Evolutionary conservation across 2,113 vertebrate species (phyloP).

Genomic region (Brachirus orientalis): DNA sequence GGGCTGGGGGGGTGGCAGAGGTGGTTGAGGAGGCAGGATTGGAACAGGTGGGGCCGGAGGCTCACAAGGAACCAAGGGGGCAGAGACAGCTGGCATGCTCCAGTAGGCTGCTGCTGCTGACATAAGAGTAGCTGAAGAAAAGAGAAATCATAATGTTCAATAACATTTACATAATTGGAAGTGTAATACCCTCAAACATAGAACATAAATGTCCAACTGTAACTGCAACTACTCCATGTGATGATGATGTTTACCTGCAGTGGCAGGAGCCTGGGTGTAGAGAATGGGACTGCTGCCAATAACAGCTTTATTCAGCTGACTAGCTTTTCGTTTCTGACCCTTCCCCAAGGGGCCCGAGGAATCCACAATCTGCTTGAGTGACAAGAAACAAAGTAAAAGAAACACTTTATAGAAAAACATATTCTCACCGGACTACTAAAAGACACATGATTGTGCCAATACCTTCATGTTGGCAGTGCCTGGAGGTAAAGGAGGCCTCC

Average conservation of each 20-base stretch:
- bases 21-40: conserved; percentile 72
- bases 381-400: background rate
- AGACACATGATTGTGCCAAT: background rate
- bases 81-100: conserved; percentile 72
- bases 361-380: conserved; percentile 70
- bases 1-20: conserved; percentile 72
- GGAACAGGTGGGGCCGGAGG: conserved; percentile 68
- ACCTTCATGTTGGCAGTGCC: conserved; percentile 50
- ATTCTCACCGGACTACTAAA: background rate
- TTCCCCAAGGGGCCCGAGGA: conserved; percentile 71
- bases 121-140: conserved; percentile 71
- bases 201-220: too few species aligned
- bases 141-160: conserved; percentile 5
- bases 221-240: too few species aligned
- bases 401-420: background rate
- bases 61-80: conserved; percentile 82
- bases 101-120: conserved; percentile 80
- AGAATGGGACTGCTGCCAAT: conserved; percentile 94
- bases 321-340: conserved; percentile 88
- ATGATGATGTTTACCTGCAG: conserved; percentile 74
- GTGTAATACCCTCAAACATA: too few species aligned
- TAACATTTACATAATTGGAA: background rate
- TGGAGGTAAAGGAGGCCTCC: conserved; percentile 78
- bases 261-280: conserved; percentile 87
- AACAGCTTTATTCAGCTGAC: conserved; percentile 83